Evolutionary conservation across 2,888 invertebrate species (phyloP), one percentile per base, ranked within the genome.

Genomic region (Pheosia gnoma): DNA sequence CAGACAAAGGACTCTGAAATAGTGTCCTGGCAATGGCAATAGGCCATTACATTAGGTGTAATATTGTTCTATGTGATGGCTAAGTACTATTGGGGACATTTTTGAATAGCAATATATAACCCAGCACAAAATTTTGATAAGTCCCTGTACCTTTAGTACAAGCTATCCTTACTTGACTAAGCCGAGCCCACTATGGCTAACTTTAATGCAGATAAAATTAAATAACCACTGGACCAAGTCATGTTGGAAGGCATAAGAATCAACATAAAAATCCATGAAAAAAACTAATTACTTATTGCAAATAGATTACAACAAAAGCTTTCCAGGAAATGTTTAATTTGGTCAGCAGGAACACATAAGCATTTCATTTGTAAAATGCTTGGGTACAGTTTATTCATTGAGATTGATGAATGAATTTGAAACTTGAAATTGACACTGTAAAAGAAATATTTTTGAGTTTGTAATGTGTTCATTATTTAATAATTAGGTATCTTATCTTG

Each of bases 281-380:
- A n/a, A n/a, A 47, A 11, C n/a, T n/a, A 47, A 11, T 47, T 47
- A 47, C 11, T 47, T n/a, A 11, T 47, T 47, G 47, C 11, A 47
- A 47, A n/a, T 47, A 4, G 11, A 47, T 47, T 47, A 61, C 9
- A 13, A 25, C 52, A 52, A 52, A 47, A 11, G n/a, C 25, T 25
- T 51, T 51, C 51, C 8, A 51, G 51, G 51, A 51, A 51, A 25
- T 25, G 51, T 25, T 51, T 51, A 7, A 51, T 51, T 51, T 25
- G 51, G 25, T 51, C 25, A 51, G 8, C 25, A 51, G 25, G 7
- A 51, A 25, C 51, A 51, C 25, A 7, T 3, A 51, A 25, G 51
- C 10, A 51, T n/a, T 47, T 47, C 2, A 47, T 47, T 47, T n/a
- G n/a, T 47, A 47, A n/a, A 11, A 47, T 47, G 47, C 47, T 47